Base-by-base conservation (phyloP, 1,140 invertebrate genomes). In the Drosophila grimshawi region DNA sequence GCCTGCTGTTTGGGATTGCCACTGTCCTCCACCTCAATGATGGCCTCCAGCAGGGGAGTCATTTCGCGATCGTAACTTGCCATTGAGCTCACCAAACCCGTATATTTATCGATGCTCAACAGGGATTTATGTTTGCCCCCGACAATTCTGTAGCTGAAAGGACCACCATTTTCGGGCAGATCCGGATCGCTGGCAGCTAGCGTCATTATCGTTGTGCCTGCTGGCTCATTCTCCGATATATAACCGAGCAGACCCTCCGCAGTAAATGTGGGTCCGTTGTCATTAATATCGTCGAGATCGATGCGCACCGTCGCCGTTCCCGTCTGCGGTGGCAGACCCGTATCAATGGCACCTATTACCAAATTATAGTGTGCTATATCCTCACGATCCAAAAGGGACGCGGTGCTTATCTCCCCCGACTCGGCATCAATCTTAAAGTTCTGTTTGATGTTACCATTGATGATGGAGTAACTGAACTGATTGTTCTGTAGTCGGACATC, bases 401-500 rank as follows among this genome's bases (percentile, higher is more conserved):
- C 94, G 0, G 97, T 97, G 93, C 96, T 95, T 39, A 98, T 96
- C 59, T 96, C 94, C 0, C 98, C 98, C 27, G 94, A 95, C 80
- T 96, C 95, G 1, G 97, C 95, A 93, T 98, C 97, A n/a, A 99
- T 95, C 88, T 96, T 97, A 91, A 99, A 99, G 39, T 95, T 94
- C 91, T 97, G 95, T 37, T 95, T 95, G 0, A 94, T 92, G 90
- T 98, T 98, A 3, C 97, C 97, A 49, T 94, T 95, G 30, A 98
- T 95, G 37, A 99, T 98, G 0, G 96, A 97, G 90, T 98, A 99
- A 30, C 95, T 96, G 88, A 99, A 99, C 77, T 97, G 96, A 93
- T 98, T 98, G 90, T 99, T 98, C 89, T 97, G 96, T 8, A 96
- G 95, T 2, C 96, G 94, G 0, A 98, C 97, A 92, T 99, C 98